Evolutionary conservation across 2,113 vertebrate genomes (phyloP).

Genomic region (Rhadina sibilatrix): DNA sequence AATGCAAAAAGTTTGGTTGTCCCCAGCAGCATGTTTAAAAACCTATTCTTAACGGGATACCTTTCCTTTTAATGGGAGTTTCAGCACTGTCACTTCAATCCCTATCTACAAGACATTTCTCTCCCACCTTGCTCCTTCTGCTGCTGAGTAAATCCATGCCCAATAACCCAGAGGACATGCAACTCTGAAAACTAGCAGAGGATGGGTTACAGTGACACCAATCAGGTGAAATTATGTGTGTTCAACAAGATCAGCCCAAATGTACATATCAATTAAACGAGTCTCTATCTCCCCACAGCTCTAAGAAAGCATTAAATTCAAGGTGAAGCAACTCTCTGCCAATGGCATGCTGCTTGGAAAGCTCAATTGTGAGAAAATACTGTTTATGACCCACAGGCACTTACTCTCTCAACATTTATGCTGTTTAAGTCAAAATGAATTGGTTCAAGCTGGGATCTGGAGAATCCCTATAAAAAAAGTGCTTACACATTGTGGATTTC

Average conservation of each 20-base stretch:
- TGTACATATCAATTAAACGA: background rate
- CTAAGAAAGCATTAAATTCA: background rate
- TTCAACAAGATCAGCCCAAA: background rate
- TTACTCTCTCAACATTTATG: background rate
- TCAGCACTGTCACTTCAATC: background rate
- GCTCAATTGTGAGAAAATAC: background rate
- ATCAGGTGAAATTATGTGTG: background rate
- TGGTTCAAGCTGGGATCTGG: background rate
- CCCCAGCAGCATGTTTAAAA: background rate
- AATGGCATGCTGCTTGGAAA: background rate
- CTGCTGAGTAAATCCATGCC: background rate
- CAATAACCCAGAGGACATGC: background rate
- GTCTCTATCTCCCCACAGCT: background rate
- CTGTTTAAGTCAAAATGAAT: background rate
- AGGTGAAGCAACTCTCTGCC: background rate
- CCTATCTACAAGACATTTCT: background rate
- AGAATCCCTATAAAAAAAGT: background rate
- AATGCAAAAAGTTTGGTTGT: background rate
- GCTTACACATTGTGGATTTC: background rate
- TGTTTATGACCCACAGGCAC: background rate
- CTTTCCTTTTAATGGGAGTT: background rate
- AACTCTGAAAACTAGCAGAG: background rate
- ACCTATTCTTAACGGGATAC: background rate
- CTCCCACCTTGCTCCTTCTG: background rate
- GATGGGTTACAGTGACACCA: background rate